Conservation (phyloP, 1,140 invertebrate species). For the Euwallacea similis region DNA sequence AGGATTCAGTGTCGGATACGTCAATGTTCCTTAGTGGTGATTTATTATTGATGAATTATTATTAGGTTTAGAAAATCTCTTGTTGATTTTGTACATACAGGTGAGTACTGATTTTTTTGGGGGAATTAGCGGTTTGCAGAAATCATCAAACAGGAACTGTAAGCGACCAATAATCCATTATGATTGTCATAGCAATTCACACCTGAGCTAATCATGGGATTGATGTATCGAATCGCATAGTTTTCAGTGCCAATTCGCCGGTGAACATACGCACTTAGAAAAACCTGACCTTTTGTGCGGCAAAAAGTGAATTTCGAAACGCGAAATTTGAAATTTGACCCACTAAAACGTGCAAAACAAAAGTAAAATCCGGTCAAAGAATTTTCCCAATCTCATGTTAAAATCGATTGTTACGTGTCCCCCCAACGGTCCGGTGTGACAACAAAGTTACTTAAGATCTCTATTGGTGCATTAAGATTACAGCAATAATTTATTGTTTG, state of each 20-base stretch:
- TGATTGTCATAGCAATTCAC: background rate
- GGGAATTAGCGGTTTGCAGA: no score
- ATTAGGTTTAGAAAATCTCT: no score
- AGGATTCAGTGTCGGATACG: no score
- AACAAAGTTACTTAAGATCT: conserved; percentile 15
- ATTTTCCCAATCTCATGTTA: conserved; percentile 10
- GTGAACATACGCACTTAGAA: no score
- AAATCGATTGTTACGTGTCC: conserved; percentile 10
- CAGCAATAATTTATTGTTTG: conserved; percentile 13
- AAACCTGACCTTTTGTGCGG: background rate
- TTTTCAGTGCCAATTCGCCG: background rate
- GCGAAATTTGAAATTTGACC: background rate
- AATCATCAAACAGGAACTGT: no score
- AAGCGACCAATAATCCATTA: no score
- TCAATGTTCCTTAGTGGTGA: no score
- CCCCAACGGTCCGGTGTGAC: conserved; percentile 7
- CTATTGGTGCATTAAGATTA: conserved; percentile 16
- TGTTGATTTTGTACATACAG: no score
- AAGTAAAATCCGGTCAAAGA: conserved; percentile 5
- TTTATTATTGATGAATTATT: no score
- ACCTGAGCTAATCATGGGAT: background rate
- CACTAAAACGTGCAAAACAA: background rate
- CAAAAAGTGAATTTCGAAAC: conserved; percentile 5
- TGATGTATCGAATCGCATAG: background rate
- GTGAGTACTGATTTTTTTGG: no score